Base-by-base conservation (phyloP, 1,140 invertebrate species). In the Drosophila yakuba region DNA sequence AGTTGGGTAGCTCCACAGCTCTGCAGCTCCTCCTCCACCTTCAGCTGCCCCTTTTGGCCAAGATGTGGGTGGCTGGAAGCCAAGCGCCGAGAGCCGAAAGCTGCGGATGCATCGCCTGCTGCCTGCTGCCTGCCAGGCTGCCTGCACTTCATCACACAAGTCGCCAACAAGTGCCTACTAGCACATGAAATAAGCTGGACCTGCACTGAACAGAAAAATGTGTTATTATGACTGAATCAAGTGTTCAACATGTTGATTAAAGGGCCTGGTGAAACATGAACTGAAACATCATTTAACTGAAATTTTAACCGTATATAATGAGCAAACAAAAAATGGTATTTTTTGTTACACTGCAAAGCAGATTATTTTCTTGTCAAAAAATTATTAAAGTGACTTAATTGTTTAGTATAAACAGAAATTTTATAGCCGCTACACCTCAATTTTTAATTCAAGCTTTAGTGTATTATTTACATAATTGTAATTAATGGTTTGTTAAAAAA, bases 61-160 rank as follows among this genome's bases (percentile, higher is more conserved):
- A 68, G 64, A 44, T 62, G 78, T 73, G 78, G 78, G 79, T 81
- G 78, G 78, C 62, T 44, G 55, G 23, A n/a, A 38, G 54, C 41
- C 15, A 55, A 11, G 20, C 25, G 43, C 25, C 32, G 48, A 25
- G 35, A 69, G 50, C 63, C 20, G 43, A 47, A 54, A 47, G 54
- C 41, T 66, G 47, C 44, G 59, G 47, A 64, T 59, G 50, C 38
- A 41, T 71, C 32, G 64, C 39, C 55, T 69, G 66, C 55, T 45
- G 52, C 50, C 74, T 80, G 80, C 84, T 20, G 20, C 20, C 68
- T 80, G 80, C 50, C 47, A 66, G 58, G 41, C 44, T 52, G 63
- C 63, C 74, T 80, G 80, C 84, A 88, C 83, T 88, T 83, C 84
- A 88, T 88, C 84, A 89, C 81, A 77, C 84, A 74, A 81, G 74